These are phyloP conservation scores for Clarias pachynema DNA, from an alignment of 2,797 vertebrate genomes.

Conservation along the genomic window DNA sequence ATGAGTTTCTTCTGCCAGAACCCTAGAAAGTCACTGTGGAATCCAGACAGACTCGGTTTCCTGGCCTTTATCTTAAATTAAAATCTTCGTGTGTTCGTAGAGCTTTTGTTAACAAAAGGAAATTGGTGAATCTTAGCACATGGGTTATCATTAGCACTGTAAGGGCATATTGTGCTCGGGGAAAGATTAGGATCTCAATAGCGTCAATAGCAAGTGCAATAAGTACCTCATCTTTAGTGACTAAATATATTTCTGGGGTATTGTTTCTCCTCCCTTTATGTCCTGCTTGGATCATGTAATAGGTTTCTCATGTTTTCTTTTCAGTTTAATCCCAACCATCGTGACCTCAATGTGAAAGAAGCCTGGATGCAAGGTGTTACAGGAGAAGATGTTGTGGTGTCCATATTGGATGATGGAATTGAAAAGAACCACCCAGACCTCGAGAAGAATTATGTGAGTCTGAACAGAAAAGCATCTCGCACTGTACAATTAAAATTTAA, in stretches of 20 bases:
- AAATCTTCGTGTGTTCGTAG: conserved; percentile 17
- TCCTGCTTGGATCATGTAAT: neutral
- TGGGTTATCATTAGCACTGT: conserved; percentile 29
- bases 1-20: conserved; percentile 11
- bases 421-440: conserved; percentile 98
- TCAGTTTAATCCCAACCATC: conserved; percentile 86
- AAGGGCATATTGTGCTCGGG: conserved; percentile 12
- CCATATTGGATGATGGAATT: conserved; percentile 97
- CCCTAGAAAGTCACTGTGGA: neutral
- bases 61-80: conserved; percentile 38
- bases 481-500: neutral
- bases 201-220: conserved; percentile 25
- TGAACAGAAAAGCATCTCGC: neutral
- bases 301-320: conserved; percentile 9
- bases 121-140: conserved; percentile 21
- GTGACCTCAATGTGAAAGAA: conserved; percentile 90
- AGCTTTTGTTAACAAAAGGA: conserved; percentile 20
- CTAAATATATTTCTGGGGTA: conserved; percentile 18
- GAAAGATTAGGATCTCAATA: conserved; percentile 28
- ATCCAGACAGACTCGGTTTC: neutral
- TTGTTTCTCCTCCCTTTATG: conserved; percentile 14
- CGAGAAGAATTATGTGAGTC: conserved; percentile 83
- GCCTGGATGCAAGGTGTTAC: conserved; percentile 95
- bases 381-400: conserved; percentile 91
- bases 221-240: neutral